Evolutionary conservation across 2,797 vertebrate genomes (phyloP).

Genomic region (Amblyraja radiata): DNA sequence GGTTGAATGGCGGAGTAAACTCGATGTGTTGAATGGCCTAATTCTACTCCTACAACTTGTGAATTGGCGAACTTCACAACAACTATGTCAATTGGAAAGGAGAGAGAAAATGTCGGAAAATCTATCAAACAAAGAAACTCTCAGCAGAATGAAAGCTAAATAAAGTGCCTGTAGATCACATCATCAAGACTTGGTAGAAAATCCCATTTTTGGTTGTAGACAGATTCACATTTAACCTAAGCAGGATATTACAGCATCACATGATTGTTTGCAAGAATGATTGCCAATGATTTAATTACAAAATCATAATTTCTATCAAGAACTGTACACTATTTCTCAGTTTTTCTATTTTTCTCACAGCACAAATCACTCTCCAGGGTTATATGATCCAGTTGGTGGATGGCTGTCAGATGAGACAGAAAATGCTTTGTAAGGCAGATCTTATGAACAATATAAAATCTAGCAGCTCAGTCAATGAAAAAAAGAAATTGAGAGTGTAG

Average conservation of each 20-base stretch:
- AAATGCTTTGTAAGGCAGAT: neutral
- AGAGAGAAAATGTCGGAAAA: neutral
- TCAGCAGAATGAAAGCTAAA: neutral
- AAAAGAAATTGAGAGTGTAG: neutral
- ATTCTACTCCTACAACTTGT: too few species aligned
- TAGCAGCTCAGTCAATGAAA: neutral
- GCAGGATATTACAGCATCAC: neutral
- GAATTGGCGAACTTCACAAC: too few species aligned
- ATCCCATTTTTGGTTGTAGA: neutral
- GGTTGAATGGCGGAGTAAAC: too few species aligned
- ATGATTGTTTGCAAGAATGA: neutral
- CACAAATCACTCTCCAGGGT: neutral
- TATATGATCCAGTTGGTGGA: neutral
- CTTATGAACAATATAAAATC: neutral
- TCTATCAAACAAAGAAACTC: neutral
- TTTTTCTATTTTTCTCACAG: neutral
- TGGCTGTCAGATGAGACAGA: neutral
- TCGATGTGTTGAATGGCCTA: too few species aligned
- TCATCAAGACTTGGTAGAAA: neutral
- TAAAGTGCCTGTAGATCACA: neutral
- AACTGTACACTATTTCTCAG: neutral
- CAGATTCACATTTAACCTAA: neutral
- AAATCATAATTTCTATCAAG: neutral
- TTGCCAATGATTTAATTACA: neutral
- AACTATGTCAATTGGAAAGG: neutral